These are phyloP conservation scores for Carollia perspicillata DNA, from an alignment of 2,113 vertebrate species.

Conservation along the genomic window DNA sequence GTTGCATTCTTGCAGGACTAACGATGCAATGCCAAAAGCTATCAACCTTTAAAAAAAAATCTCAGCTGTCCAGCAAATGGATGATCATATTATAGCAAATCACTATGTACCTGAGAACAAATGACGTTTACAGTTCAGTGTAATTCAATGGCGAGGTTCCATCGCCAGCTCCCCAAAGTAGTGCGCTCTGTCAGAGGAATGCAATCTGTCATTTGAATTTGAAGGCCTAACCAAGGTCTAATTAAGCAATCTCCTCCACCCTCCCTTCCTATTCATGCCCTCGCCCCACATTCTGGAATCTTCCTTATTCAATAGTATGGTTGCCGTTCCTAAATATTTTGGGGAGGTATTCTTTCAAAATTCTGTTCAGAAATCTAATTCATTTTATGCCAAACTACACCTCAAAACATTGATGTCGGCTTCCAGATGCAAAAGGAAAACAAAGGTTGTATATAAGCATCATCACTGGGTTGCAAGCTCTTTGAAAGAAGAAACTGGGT, in stretches of 20 bases:
- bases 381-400: not conserved
- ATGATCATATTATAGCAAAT: conserved; percentile 68
- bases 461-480: not conserved
- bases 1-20: conserved; percentile 56
- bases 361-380: not conserved
- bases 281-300: not conserved
- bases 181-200: conserved; percentile 52
- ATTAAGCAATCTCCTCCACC: conserved; percentile 33
- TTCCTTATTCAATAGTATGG: not conserved
- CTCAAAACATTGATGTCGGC: not conserved
- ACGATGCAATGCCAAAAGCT: conserved; percentile 71
- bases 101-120: conserved; percentile 66
- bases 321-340: not conserved
- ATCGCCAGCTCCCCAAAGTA: conserved; percentile 55
- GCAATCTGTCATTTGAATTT: conserved; percentile 65
- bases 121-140: conserved; percentile 59
- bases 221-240: conserved; percentile 69
- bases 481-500: not conserved
- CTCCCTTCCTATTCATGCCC: not conserved
- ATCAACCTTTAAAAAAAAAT: conserved; percentile 67
- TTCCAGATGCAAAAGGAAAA: not conserved
- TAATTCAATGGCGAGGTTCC: conserved; percentile 71
- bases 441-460: not conserved
- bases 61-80: conserved; percentile 70
- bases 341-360: not conserved